phyloP scores from a whole-genome alignment of 2,888 invertebrate genomes.

The Blastobasis adustella region DNA sequence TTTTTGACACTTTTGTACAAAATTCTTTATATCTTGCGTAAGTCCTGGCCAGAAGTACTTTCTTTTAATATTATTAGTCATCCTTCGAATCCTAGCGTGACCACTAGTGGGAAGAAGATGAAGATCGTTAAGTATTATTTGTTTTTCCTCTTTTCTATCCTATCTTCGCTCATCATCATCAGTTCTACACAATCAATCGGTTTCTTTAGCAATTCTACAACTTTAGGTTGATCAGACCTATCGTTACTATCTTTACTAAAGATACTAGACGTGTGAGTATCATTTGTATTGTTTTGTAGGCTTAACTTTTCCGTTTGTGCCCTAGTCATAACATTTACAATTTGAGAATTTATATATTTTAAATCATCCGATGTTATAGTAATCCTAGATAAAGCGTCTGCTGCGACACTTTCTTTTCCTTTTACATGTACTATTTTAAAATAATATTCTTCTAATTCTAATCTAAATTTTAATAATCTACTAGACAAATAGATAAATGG shows the following conservation, averaged over 20 bases:
- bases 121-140: constrained; percentile 9
- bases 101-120: constrained; percentile 10
- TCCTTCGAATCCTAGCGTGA: constrained; percentile 7
- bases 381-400: constrained; percentile 4
- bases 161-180: background rate
- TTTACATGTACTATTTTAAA: constrained; percentile 11
- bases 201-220: constrained; percentile 2
- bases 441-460: constrained; percentile 15
- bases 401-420: constrained; percentile 9
- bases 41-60: constrained; percentile 1
- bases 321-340: constrained; percentile 13
- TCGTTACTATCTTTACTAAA: background rate
- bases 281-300: background rate
- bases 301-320: constrained; percentile 7
- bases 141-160: constrained; percentile 2
- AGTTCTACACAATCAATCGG: background rate
- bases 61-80: constrained; percentile 9
- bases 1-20: constrained; percentile 11
- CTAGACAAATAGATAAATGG: constrained; percentile 12
- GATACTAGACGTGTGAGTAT: background rate
- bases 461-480: constrained; percentile 14
- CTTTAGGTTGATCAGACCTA: background rate
- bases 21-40: background rate
- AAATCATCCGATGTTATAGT: constrained; percentile 8
- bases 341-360: constrained; percentile 10